Evolutionary conservation across 2,113 vertebrate genomes (phyloP).

Genomic region (Ceyx margarethae): DNA sequence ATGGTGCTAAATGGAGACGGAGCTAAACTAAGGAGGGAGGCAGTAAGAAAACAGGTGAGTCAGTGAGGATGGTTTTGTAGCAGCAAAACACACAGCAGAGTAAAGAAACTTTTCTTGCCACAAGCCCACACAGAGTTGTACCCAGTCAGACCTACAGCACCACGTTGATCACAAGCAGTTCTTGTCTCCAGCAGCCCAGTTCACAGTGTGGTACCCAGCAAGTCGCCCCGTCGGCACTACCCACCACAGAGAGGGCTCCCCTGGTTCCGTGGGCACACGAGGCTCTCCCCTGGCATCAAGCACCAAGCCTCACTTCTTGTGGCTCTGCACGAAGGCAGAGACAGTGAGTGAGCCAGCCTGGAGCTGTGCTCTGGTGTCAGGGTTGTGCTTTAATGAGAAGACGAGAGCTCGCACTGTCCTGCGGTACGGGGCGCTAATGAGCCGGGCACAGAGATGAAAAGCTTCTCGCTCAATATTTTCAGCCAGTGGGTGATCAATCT

Average conservation of each 20-base stretch:
- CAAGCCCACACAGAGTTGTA: not conserved
- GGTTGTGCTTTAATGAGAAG: constrained; percentile 91
- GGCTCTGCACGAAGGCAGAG: constrained; percentile 80
- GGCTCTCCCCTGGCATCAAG: not conserved
- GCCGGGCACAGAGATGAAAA: constrained; percentile 89
- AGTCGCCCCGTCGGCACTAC: not conserved
- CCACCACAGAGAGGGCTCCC: not conserved
- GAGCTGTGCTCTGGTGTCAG: constrained; percentile 81
- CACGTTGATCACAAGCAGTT: not conserved
- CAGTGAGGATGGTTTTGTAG: not conserved
- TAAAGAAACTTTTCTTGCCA: not conserved
- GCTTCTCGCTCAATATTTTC: constrained; percentile 95
- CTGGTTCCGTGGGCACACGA: not conserved
- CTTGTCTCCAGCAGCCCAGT: not conserved
- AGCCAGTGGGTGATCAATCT: constrained; percentile 88
- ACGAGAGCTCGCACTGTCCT: constrained; percentile 87
- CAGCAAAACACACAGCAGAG: not conserved
- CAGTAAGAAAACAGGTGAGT: not conserved
- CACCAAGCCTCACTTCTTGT: constrained; percentile 82
- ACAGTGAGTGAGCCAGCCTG: constrained; percentile 79
- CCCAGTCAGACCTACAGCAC: not conserved
- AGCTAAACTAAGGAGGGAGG: not conserved
- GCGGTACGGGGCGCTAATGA: constrained; percentile 86
- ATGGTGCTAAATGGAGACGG: not conserved
- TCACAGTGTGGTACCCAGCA: not conserved